phyloP scores from a whole-genome alignment of 2,888 invertebrate genomes.

The Chrysolina haemoptera region DNA sequence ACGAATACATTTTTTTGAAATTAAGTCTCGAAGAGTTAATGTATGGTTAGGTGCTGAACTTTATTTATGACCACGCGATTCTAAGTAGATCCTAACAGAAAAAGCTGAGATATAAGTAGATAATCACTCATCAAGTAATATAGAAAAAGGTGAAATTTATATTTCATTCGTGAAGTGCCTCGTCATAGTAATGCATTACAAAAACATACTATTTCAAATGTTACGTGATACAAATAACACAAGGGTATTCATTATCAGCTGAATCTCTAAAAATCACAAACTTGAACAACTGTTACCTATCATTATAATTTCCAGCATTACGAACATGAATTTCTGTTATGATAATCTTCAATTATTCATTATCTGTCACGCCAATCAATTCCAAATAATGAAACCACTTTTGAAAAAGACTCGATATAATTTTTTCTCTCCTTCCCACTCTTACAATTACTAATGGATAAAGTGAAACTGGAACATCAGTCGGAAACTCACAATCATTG shows the following conservation, averaged over 20 bases:
- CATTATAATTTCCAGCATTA: constrained; percentile 53
- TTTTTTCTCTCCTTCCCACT: constrained; percentile 34
- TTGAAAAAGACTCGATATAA: constrained; percentile 44
- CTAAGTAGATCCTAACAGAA: no score
- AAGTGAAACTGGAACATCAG: constrained; percentile 15
- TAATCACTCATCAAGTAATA: no score
- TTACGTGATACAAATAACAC: constrained; percentile 50
- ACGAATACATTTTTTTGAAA: no score
- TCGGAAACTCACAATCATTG: constrained; percentile 34
- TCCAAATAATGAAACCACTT: constrained; percentile 53
- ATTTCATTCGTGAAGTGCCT: no score
- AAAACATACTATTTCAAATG: constrained; percentile 11
- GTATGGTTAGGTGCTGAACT: no score
- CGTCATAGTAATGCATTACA: no score
- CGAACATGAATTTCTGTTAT: constrained; percentile 58
- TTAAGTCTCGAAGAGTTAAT: no score
- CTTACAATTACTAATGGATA: background rate
- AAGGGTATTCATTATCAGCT: constrained; percentile 35
- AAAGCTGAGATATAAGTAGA: no score
- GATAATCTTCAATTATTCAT: constrained; percentile 58
- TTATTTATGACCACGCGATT: no score
- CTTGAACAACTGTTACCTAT: constrained; percentile 56
- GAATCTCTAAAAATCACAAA: constrained; percentile 55
- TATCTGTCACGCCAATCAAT: constrained; percentile 61
- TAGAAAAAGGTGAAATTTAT: no score